These are phyloP conservation scores for Yponomeuta malinellus DNA, from an alignment of 2,888 invertebrate genomes.

Conservation along the genomic window DNA sequence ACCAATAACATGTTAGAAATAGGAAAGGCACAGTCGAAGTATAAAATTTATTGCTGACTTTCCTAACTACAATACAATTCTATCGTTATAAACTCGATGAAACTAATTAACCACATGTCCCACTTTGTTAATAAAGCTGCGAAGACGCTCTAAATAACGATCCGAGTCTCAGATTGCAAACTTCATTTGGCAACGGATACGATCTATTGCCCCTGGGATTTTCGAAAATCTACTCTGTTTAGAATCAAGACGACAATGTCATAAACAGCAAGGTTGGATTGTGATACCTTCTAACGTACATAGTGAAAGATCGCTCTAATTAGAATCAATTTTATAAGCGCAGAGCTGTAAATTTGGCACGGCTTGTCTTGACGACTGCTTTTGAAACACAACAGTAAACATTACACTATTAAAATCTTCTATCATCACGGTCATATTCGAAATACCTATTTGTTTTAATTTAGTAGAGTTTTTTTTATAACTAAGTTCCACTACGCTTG, in stretches of 20 bases:
- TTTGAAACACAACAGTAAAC: constrained; percentile 10
- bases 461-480: not conserved
- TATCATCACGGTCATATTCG: not conserved
- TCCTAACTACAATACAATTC: constrained; percentile 50
- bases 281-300: not conserved
- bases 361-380: constrained; percentile 28
- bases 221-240: not conserved
- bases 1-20: constrained; percentile 71
- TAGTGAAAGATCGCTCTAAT: not conserved
- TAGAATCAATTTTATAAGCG: not conserved
- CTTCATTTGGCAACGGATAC: not conserved
- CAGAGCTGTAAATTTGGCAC: constrained; percentile 56
- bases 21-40: constrained; percentile 76
- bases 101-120: not conserved
- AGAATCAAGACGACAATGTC: not conserved
- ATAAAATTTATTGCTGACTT: constrained; percentile 75
- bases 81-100: constrained; percentile 30
- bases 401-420: not conserved
- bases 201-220: not conserved
- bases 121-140: not conserved
- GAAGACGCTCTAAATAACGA: not conserved
- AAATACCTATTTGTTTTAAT: not conserved
- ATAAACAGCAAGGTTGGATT: not conserved
- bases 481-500: not conserved
- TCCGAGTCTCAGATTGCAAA: not conserved